These are phyloP conservation scores for Siniperca obscura DNA, from an alignment of 2,797 vertebrate species.

Conservation along the genomic window DNA sequence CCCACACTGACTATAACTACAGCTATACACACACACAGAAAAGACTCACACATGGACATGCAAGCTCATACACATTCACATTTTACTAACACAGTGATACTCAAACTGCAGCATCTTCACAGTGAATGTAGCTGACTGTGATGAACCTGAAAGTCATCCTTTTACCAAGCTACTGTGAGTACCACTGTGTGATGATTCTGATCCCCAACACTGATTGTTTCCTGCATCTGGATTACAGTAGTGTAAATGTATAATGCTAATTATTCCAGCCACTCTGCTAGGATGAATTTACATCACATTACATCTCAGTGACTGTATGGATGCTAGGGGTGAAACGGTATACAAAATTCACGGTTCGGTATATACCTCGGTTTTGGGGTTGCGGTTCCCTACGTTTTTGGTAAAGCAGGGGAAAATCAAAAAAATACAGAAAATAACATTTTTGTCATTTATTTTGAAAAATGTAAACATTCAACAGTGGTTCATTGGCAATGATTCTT, in stretches of 20 bases:
- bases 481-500: too few species aligned
- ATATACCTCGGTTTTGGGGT: too few species aligned
- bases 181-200: slow-evolving; percentile 32
- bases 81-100: slow-evolving; percentile 22
- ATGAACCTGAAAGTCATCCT: neutral
- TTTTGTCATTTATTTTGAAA: too few species aligned
- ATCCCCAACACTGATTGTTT: slow-evolving; percentile 44
- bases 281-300: neutral
- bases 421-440: too few species aligned
- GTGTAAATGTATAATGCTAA: neutral
- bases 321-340: too few species aligned
- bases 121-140: neutral
- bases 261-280: neutral
- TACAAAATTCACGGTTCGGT: too few species aligned
- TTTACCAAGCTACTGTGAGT: neutral
- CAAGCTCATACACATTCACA: neutral
- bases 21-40: slow-evolving; percentile 21
- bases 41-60: neutral
- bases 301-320: neutral
- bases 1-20: slow-evolving; percentile 71
- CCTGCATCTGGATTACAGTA: slow-evolving; percentile 38
- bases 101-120: neutral
- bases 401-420: too few species aligned
- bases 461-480: too few species aligned
- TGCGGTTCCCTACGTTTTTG: too few species aligned